Conservation (phyloP, 2,113 vertebrate genomes). For the Galbula dea region DNA sequence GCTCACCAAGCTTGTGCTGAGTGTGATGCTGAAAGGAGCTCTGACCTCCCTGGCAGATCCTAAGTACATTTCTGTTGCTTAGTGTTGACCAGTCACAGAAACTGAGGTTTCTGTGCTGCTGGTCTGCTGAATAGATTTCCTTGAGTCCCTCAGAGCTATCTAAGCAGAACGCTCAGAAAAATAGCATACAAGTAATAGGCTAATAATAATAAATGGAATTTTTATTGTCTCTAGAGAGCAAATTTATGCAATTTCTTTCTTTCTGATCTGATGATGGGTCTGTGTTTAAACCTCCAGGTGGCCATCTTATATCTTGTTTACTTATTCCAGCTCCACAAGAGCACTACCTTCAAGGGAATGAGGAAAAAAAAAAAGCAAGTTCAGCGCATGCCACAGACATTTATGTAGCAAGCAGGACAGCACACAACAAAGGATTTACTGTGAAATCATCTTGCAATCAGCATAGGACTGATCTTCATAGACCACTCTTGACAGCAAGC, state of each 20-base stretch:
- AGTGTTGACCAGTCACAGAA: not conserved
- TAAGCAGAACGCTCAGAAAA: not conserved
- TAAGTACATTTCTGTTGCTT: not conserved
- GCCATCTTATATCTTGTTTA: slow-evolving; percentile 54
- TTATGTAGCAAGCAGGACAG: slow-evolving; percentile 34
- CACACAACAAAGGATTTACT: slow-evolving; percentile 49
- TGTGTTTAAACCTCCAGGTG: slow-evolving; percentile 56
- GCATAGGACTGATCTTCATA: slow-evolving; percentile 50
- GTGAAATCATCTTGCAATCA: slow-evolving; percentile 61
- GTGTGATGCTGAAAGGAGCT: not conserved
- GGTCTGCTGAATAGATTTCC: not conserved
- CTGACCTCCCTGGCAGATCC: not conserved
- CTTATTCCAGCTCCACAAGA: slow-evolving; percentile 62
- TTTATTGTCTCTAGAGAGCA: not conserved
- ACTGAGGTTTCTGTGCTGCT: not conserved
- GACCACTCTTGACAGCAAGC: slow-evolving; percentile 68
- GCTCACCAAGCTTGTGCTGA: not conserved
- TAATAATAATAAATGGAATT: not conserved
- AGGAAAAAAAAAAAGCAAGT: slow-evolving; percentile 32
- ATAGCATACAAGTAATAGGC: not conserved
- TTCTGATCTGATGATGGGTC: not conserved
- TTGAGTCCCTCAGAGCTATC: not conserved
- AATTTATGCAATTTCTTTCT: not conserved
- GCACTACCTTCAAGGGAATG: slow-evolving; percentile 59
- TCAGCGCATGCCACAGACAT: slow-evolving; percentile 72